Conservation (phyloP, 2,888 invertebrate species). For the Habrosyne pyritoides region DNA sequence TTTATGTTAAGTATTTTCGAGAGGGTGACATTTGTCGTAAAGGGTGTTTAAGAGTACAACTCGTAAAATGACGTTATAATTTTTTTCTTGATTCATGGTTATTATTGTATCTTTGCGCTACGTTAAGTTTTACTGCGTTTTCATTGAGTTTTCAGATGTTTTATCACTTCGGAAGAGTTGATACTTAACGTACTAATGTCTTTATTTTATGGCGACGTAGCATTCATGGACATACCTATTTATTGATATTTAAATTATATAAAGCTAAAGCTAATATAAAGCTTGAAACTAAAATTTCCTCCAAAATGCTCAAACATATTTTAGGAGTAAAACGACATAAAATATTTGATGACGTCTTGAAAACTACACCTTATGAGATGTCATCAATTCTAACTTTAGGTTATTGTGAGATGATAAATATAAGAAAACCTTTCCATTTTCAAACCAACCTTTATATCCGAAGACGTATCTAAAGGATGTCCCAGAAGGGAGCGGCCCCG, state of each 20-base stretch:
- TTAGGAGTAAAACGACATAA: no score
- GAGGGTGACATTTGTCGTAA: slow-evolving; percentile 51
- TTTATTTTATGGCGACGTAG: slow-evolving; percentile 15
- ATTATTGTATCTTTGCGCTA: slow-evolving; percentile 58
- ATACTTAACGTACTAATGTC: slow-evolving; percentile 17
- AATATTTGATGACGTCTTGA: no score
- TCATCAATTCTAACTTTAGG: not conserved
- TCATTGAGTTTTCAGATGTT: slow-evolving; percentile 37
- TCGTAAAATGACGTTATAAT: slow-evolving; percentile 57
- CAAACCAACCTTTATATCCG: slow-evolving; percentile 48
- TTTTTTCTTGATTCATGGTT: slow-evolving; percentile 55
- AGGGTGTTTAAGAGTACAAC: slow-evolving; percentile 59
- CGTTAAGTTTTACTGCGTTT: slow-evolving; percentile 62
- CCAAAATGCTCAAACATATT: no score
- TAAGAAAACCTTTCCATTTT: not conserved
- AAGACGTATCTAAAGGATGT: slow-evolving; percentile 69
- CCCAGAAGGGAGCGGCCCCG: slow-evolving; percentile 64
- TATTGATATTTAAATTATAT: no score
- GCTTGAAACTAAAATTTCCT: no score
- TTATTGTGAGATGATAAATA: no score
- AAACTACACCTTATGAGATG: no score
- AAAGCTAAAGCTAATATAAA: no score
- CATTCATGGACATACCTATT: not conserved
- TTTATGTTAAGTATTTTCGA: slow-evolving; percentile 73
- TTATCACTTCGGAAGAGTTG: slow-evolving; percentile 45